Evolutionary conservation across 1,140 invertebrate species (phyloP).

Genomic region (Drosophila insularis): DNA sequence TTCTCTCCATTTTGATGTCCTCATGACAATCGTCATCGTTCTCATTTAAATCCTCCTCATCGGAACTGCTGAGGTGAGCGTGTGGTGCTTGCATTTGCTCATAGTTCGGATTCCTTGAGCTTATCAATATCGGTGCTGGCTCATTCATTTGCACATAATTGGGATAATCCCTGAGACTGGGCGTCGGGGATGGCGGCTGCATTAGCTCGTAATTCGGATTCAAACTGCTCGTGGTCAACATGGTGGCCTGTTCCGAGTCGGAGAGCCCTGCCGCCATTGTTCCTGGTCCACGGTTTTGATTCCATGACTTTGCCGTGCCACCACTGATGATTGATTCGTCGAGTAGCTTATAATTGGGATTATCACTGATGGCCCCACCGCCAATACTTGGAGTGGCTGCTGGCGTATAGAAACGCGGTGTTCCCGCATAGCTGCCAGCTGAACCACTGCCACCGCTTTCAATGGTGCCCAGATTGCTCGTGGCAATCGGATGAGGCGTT

Average conservation of each 20-base stretch:
- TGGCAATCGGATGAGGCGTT: slow-evolving; percentile 57
- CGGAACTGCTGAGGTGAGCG: slow-evolving; percentile 37
- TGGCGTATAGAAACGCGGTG: slow-evolving; percentile 66
- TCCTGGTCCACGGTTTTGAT: slow-evolving; percentile 9
- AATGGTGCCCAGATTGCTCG: slow-evolving; percentile 72
- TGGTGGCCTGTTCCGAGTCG: slow-evolving; percentile 41
- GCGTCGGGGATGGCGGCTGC: slow-evolving; percentile 35
- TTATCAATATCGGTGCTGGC: slow-evolving; percentile 7
- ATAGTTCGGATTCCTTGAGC: slow-evolving; percentile 68
- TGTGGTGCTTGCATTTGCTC: slow-evolving; percentile 49
- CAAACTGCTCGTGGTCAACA: slow-evolving; percentile 54
- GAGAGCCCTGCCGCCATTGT: not conserved
- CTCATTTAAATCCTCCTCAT: slow-evolving; percentile 38
- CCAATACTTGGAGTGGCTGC: slow-evolving; percentile 47
- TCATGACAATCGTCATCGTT: slow-evolving; percentile 38
- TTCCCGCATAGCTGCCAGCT: slow-evolving; percentile 68
- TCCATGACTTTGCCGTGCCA: not conserved
- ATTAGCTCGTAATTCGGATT: slow-evolving; percentile 77
- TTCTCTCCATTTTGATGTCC: slow-evolving; percentile 75
- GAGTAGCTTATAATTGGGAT: slow-evolving; percentile 69
- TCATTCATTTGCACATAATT: slow-evolving; percentile 65
- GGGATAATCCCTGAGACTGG: slow-evolving; percentile 49
- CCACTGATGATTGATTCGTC: slow-evolving; percentile 60
- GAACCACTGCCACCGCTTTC: slow-evolving; percentile 78
- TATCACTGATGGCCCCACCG: slow-evolving; percentile 46